Base-by-base conservation (phyloP, 2,888 invertebrate species). In the Eupithecia tripunctaria region DNA sequence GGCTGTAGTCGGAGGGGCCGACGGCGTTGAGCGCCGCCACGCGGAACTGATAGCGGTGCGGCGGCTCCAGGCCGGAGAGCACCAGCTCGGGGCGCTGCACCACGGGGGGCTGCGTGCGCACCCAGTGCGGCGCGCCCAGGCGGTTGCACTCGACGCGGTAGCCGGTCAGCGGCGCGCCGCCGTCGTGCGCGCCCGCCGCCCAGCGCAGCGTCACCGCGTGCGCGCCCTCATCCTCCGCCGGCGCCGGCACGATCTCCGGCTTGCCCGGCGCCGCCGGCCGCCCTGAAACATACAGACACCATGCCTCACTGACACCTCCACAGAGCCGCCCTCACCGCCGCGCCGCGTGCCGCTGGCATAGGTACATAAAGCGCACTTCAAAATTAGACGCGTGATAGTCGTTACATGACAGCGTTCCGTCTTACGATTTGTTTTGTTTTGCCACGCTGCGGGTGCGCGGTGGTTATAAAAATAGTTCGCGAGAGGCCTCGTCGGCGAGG, bases 21-120 rank as follows among this genome's bases (percentile, higher is more conserved):
- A 98, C 97, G 47, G 97, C 96, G 92, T 99, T 99, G 88, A 98
- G 96, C 0, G 99, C 99, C 72, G 97, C 97, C 21, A 99, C 97
- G 73, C 99, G 96, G 95, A 99, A 99, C 92, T 97, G 97, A 89
- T 98, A 98, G 68, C 97, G 95, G 95, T 97, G 97, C 71, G 98
- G 98, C 0, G 98, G 97, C 85, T 97, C 97, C 51, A 98, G 95
- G 27, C 98, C 98, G 79, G 97, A 96, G 59, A 98, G 95, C 64
- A 97, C 96, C 43, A 97, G 95, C 89, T 98, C 97, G 36, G 97
- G 96, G 56, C 95, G 95, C 43, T 95, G 91, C 36, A 97, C 96
- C 5, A 97, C 95, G 25, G 96, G 95, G 12, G 97, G 97, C 14
- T 97, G 96, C 12, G 98, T 97, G 76, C 97, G 96, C 38, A 97